A percentile compares a stretch with the other conserved stretches of the same genome.
Evolutionary conservation across 2,888 invertebrate genomes (phyloP).

Genomic region (Anagyrus pseudococci): DNA sequence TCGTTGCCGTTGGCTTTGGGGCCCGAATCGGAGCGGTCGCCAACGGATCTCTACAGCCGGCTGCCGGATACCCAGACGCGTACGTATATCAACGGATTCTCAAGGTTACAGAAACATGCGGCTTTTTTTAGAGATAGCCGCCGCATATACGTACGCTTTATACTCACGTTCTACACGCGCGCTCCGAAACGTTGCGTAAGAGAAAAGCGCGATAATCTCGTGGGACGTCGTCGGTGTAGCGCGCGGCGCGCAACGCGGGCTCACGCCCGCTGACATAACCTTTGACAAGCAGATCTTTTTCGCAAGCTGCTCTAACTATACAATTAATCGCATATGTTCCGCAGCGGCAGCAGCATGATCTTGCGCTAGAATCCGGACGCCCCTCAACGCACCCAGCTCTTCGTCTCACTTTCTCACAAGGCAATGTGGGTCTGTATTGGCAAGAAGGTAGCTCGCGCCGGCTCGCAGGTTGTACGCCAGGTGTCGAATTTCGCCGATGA

Average conservation of each 20-base stretch:
- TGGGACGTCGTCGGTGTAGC: neutral
- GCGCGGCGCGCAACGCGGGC: neutral
- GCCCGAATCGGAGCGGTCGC: no score
- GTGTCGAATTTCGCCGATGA: slow-evolving; percentile 34
- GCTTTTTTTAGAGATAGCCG: neutral
- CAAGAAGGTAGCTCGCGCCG: slow-evolving; percentile 13
- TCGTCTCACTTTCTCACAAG: neutral
- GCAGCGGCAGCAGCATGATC: slow-evolving; percentile 17
- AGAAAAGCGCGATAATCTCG: neutral
- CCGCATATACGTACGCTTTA: neutral
- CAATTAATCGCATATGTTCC: neutral
- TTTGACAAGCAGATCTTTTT: no score
- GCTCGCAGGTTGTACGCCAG: slow-evolving; percentile 25
- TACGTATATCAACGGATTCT: no score
- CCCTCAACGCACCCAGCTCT: no score
- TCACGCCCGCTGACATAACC: slow-evolving; percentile 14
- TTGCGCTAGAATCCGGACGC: slow-evolving; percentile 4
- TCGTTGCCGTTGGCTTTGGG: no score
- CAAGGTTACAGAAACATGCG: neutral
- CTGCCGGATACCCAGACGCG: no score
- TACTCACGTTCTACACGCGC: neutral
- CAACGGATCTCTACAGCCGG: no score
- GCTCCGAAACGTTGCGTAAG: neutral
- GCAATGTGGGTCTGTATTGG: slow-evolving; percentile 28
- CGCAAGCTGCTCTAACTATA: no score